These are phyloP conservation scores for Myrmophylax atrothorax DNA, from an alignment of 2,113 vertebrate species.

Conservation along the genomic window DNA sequence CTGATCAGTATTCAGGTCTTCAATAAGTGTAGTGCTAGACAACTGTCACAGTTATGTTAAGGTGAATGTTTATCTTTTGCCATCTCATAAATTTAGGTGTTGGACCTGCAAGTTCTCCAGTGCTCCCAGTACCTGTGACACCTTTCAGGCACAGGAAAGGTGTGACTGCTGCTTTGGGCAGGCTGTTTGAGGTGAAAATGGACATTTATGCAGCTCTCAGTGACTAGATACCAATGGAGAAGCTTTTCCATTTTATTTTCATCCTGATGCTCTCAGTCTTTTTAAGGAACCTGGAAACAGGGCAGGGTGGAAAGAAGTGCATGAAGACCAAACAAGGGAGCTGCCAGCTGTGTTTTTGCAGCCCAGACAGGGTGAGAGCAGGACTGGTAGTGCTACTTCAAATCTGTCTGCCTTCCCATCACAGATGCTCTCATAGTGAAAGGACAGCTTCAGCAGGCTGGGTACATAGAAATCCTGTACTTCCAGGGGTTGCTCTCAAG, in stretches of 20 bases:
- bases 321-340: background rate
- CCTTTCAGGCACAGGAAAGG: background rate
- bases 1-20: background rate
- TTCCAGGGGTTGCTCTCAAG: background rate
- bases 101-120: background rate
- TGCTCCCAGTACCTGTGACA: background rate
- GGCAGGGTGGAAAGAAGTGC: background rate
- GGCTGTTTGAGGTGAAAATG: background rate
- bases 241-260: background rate
- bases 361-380: background rate
- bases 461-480: background rate
- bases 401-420: background rate
- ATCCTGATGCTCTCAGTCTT: background rate
- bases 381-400: background rate
- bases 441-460: background rate
- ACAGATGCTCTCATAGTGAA: background rate
- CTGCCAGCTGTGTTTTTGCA: background rate
- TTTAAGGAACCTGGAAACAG: background rate
- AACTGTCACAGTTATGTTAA: background rate
- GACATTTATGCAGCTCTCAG: background rate
- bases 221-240: background rate
- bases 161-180: background rate
- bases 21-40: background rate
- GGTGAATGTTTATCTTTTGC: background rate
- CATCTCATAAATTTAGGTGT: background rate